These are phyloP conservation scores for Eriocheir sinensis DNA, from an alignment of 1,140 invertebrate species.

Conservation along the genomic window DNA sequence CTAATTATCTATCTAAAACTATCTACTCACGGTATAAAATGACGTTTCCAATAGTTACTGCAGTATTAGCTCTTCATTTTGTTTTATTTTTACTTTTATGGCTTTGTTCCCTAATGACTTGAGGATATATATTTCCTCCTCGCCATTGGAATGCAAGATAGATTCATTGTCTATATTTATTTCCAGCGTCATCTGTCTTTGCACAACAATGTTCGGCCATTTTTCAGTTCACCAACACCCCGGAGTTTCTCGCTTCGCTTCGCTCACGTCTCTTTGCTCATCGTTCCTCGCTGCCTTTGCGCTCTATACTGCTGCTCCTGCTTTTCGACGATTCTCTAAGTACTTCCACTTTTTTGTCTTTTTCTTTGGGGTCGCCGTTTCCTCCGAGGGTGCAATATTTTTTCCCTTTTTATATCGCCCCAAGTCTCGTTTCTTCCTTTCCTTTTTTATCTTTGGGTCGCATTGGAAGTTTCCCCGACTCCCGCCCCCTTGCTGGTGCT, in stretches of 20 bases:
- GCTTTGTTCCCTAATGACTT: not conserved
- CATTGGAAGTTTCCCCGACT: not conserved
- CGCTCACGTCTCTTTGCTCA: not conserved
- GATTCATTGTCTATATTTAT: conserved; percentile 13
- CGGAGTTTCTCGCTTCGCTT: not conserved
- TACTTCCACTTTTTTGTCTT: not conserved
- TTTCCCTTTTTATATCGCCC: not conserved
- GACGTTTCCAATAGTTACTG: not conserved
- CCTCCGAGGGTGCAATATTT: not conserved
- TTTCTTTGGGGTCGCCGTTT: not conserved
- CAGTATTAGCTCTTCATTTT: not conserved
- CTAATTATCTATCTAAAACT: not conserved
- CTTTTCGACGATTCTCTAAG: not conserved
- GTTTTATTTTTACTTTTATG: not conserved
- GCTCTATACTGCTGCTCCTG: not conserved
- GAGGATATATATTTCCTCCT: not conserved
- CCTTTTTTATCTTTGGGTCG: not conserved
- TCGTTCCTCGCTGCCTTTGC: not conserved
- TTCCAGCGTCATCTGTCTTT: not conserved
- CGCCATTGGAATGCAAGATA: not conserved
- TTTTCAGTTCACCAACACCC: conserved; percentile 3
- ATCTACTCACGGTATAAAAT: not conserved
- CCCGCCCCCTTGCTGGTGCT: not conserved
- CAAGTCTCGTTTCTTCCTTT: not conserved
- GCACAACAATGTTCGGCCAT: not conserved